Conservation (phyloP, 2,113 vertebrate genomes). For the Turdus rufiventris region DNA sequence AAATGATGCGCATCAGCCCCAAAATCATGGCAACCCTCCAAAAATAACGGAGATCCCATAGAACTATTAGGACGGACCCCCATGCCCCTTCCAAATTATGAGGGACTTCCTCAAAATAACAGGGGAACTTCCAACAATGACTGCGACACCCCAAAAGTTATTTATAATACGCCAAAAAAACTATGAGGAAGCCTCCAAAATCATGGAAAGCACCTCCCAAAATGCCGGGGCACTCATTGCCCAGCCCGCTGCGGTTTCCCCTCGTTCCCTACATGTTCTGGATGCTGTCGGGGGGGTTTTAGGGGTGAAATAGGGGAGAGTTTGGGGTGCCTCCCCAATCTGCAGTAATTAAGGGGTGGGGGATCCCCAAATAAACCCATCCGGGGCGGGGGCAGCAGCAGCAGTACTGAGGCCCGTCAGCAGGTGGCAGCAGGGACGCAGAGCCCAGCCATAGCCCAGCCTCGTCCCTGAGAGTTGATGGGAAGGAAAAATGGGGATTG, state of each 20-base stretch:
- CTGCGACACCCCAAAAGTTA: neutral
- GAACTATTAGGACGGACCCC: neutral
- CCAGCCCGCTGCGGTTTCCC: fast-evolving
- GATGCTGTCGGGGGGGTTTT: neutral
- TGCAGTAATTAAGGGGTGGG: neutral
- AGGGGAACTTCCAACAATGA: neutral
- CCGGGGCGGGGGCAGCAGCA: neutral
- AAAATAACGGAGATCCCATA: neutral
- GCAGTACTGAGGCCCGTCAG: neutral
- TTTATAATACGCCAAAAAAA: neutral
- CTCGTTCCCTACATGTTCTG: too few species aligned
- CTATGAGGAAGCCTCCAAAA: neutral
- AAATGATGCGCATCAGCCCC: neutral
- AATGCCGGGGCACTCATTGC: neutral
- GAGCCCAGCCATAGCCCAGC: neutral
- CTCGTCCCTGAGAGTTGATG: fast-evolving
- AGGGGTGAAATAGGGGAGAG: neutral
- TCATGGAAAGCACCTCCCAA: fast-evolving
- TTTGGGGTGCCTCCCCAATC: neutral
- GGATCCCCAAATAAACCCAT: neutral
- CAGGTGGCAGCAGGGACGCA: neutral
- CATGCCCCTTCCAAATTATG: neutral
- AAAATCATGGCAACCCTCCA: neutral
- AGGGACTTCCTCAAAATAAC: neutral
- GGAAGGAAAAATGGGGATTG: neutral